A percentile compares a stretch with the other conserved stretches of the same genome.
These are phyloP conservation scores for Rousettus madagascariensis DNA, from an alignment of 2,797 vertebrate species.

Conservation along the genomic window DNA sequence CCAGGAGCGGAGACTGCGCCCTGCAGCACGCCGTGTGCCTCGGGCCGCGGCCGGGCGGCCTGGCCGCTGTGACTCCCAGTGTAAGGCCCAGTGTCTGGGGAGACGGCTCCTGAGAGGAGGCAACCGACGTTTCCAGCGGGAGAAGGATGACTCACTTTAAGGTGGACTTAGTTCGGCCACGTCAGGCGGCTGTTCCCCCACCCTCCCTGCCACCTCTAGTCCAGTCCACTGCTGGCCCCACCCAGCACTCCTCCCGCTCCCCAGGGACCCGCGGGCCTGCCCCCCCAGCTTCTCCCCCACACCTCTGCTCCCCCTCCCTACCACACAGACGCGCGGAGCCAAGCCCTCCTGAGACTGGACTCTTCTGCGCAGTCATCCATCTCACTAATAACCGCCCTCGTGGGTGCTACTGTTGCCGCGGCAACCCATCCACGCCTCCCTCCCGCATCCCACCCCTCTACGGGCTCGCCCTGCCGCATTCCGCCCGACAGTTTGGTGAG, in stretches of 20 bases:
- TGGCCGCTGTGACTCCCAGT: not conserved
- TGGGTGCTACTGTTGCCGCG: not conserved
- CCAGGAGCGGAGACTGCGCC: not conserved
- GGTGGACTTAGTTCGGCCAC: not conserved
- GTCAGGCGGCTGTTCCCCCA: not conserved
- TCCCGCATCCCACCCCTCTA: not conserved
- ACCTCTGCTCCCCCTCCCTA: not conserved
- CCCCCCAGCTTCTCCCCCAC: not conserved
- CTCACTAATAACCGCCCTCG: not conserved
- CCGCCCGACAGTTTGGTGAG: not conserved
- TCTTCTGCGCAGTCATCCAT: not conserved
- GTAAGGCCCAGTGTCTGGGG: not conserved
- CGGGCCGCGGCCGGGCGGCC: not conserved
- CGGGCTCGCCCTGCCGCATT: not conserved
- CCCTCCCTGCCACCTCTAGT: too few relatives aligned
- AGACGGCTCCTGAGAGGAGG: not conserved
- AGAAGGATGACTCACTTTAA: not conserved
- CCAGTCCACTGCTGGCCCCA: not conserved
- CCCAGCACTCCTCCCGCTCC: not conserved
- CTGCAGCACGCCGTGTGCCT: not conserved
- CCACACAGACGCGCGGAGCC: not conserved
- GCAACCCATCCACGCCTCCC: fast-evolving
- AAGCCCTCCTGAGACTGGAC: fast-evolving
- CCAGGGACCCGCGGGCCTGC: not conserved
- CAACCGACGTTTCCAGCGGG: not conserved